Base-by-base conservation (phyloP, 1,140 invertebrate species). In the Zaprionus taronus region DNA sequence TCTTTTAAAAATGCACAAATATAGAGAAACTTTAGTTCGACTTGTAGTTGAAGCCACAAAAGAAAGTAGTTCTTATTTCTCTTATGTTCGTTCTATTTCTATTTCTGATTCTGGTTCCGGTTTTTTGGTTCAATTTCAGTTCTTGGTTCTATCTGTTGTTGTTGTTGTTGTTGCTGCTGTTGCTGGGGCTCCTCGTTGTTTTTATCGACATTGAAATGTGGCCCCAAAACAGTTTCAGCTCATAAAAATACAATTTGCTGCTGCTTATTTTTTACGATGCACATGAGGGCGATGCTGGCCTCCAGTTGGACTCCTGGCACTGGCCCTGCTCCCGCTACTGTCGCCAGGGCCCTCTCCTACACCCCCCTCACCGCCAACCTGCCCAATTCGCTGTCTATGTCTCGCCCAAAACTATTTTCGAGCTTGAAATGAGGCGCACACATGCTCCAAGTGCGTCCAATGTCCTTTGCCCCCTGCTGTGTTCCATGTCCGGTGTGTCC, bases 211-310 rank as follows among this genome's bases (percentile, higher is more conserved):
- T 90, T 90, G 85, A 90, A 90, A 90, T 90, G 85, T 90, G 85
- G 85, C 85, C 85, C 84, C 85, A 90, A 90, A 90, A 90, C 85
- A 90, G 85, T 90, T 90, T 90, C 85, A 90, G 85, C 85, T 90
- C 85, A 90, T 90, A 90, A 90, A 90, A 90, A 90, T 91, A 90
- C 85, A 90, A 90, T 90, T 90, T 90, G 85, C 85, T 90, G 85
- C 85, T 90, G 85, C 85, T 90, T 90, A 90, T 90, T 90, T 90
- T 90, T 90, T 90, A 90, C 81, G 85, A 90, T 90, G 81, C 85
- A 90, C 85, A 83, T 85, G 85, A 90, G 85, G 84, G 81, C 84
- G 84, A 87, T 81, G 83, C 58, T 72, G 65, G 62, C 57, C 67
- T 62, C 63, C 79, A 51, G 74, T 49, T 41, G 67, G 51, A 49